Evolutionary conservation across 2,797 vertebrate species (phyloP).

Genomic region (Acestrorhynchus altus): DNA sequence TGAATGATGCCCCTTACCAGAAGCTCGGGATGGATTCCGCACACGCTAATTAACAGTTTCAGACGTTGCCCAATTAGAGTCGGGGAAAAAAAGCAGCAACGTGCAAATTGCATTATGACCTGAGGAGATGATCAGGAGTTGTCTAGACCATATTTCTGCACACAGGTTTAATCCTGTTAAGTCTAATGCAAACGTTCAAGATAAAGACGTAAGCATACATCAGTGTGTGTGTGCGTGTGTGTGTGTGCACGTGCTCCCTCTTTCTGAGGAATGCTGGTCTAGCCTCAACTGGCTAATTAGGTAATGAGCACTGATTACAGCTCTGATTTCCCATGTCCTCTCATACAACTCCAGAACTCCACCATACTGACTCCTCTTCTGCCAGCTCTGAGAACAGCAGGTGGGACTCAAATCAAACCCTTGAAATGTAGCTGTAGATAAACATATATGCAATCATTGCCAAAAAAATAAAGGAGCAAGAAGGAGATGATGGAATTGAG

Average conservation of each 20-base stretch:
- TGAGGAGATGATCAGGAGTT: neutral
- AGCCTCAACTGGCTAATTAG: constrained; percentile 78
- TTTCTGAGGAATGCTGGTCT: constrained; percentile 66
- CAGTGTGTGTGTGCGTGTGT: constrained; percentile 41
- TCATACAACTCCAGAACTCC: constrained; percentile 50
- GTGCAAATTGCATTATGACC: constrained; percentile 38
- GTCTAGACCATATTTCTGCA: neutral
- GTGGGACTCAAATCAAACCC: neutral
- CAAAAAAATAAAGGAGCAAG: no score
- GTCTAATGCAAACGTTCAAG: neutral
- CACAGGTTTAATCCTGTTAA: neutral
- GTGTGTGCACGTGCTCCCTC: constrained; percentile 54
- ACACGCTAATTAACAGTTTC: constrained; percentile 42
- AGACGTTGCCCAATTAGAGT: constrained; percentile 37
- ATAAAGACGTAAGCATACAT: neutral
- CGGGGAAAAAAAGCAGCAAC: constrained; percentile 16
- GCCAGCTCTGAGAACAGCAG: neutral
- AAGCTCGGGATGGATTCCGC: constrained; percentile 19
- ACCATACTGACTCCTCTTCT: constrained; percentile 61
- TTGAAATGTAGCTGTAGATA: neutral
- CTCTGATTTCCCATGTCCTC: constrained; percentile 61
- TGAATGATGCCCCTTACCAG: constrained; percentile 28
- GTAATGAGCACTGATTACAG: constrained; percentile 76
- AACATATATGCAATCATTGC: neutral
- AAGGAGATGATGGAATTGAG: no score